Percentiles rank a stretch among this genome's conserved stretches.
These are phyloP conservation scores for Drosophila demipolita DNA, from an alignment of 2,888 invertebrate genomes.

Conservation along the genomic window DNA sequence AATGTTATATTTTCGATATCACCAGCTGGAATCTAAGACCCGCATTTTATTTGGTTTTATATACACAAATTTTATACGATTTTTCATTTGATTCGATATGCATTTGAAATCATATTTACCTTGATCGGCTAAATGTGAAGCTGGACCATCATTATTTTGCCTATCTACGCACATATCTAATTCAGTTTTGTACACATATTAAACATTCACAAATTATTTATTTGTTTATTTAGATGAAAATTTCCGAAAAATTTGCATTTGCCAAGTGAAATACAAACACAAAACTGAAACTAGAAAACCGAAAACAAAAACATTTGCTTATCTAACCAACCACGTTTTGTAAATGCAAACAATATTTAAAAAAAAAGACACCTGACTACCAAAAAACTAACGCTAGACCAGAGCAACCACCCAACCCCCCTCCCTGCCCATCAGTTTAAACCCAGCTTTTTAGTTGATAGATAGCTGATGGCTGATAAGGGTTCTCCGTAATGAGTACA, in stretches of 20 bases:
- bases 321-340: constrained; percentile 46
- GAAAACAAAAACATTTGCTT: constrained; percentile 62
- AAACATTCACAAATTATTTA: constrained; percentile 48
- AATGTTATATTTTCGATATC: constrained; percentile 46
- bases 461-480: constrained; percentile 59
- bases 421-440: constrained; percentile 27
- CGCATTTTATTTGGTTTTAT: constrained; percentile 33
- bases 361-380: constrained; percentile 50
- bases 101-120: constrained; percentile 64
- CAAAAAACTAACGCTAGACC: constrained; percentile 1
- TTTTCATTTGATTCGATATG: constrained; percentile 52
- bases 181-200: constrained; percentile 42
- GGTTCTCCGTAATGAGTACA: constrained; percentile 66
- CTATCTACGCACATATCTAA: constrained; percentile 75
- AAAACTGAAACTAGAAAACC: constrained; percentile 39
- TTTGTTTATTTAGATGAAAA: constrained; percentile 61
- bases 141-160: constrained; percentile 33
- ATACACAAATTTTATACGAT: constrained; percentile 30
- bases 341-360: constrained; percentile 43
- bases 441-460: constrained; percentile 26
- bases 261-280: constrained; percentile 41
- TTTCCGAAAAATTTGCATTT: constrained; percentile 38
- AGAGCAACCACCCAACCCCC: neutral
- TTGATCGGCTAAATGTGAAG: constrained; percentile 58
- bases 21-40: constrained; percentile 40